Evolutionary conservation across 2,888 invertebrate species (phyloP), one percentile per base, ranked within the genome.

Genomic region (Xanthorhoe spadicearia): DNA sequence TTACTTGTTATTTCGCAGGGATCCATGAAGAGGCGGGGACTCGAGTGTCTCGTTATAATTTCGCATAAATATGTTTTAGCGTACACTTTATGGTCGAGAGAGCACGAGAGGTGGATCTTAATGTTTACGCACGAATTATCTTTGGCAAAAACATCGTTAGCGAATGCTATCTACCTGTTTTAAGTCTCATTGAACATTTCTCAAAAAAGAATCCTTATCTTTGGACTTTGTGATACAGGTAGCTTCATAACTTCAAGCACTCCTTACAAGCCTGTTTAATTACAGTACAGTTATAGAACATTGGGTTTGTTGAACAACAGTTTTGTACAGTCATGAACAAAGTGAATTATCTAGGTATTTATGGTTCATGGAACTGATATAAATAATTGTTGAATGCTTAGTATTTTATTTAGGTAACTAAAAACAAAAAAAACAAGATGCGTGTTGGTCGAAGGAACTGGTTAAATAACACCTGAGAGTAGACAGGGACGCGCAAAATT

Each of bases 61-160:
- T 87, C 82, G 88, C 88, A 88, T 88, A 89, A 90, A 90, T 87
- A 90, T 89, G 88, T 87, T 90, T 89, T 88, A 90, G 85, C 84
- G 80, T 77, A 74, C 81, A 79, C 80, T 83, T 81, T 80, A 80
- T 77, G 71, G 71, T 70, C 63, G 78, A 77, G 81, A 76, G 77
- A 69, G 58, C 74, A 77, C 78, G 72, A 81, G 80, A 78, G 81
- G 67, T 13, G 75, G 81, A 78, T 85, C 87, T 87, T 86, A 84
- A 87, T 84, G 84, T 86, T 88, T 83, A 82, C 85, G 87, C 89
- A 81, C 85, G 88, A 83, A 82, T 74, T 85, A 84, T 84, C 83
- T 82, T 77, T 80, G 75, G 77, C 82, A 78, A 84, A 85, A 85
- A 86, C 83, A 84, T 84, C 85, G 82, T 81, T 85, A 84, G 76